Conservation (phyloP, 2,113 vertebrate species). For the Aleadryas rufinucha region DNA sequence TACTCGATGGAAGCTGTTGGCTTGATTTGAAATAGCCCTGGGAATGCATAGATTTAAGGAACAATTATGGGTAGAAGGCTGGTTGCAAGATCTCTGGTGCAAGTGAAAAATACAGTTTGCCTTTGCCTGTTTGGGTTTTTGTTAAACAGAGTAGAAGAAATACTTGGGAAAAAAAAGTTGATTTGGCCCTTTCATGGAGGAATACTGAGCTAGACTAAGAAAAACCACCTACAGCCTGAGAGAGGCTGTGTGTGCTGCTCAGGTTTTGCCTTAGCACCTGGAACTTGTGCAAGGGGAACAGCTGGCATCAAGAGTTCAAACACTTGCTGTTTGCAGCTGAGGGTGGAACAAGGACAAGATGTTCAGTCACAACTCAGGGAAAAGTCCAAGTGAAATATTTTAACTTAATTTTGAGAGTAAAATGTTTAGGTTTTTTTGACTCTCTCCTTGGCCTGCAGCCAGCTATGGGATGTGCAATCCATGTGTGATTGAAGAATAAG, state of each 20-base stretch:
- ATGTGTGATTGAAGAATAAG: no score
- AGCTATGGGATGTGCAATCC: rapidly evolving
- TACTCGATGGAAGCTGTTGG: background rate
- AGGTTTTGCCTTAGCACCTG: background rate
- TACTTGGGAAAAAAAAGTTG: no score
- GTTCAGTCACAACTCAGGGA: background rate
- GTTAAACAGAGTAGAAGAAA: background rate
- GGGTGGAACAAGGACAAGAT: background rate
- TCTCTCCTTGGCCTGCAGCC: background rate
- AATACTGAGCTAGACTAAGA: background rate
- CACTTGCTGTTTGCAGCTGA: background rate
- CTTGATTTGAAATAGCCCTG: background rate
- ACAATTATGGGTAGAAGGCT: rapidly evolving
- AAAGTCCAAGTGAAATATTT: background rate
- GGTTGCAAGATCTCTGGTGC: background rate
- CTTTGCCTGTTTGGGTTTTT: background rate
- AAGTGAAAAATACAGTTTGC: background rate
- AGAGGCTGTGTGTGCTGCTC: background rate
- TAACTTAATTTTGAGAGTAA: background rate
- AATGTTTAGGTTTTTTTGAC: background rate
- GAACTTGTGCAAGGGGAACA: background rate
- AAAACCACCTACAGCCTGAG: background rate
- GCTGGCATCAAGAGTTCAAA: background rate
- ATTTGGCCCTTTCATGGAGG: background rate
- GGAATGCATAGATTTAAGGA: background rate